Percentiles rank a stretch among this genome's conserved stretches.
phyloP scores from a whole-genome alignment of 2,797 vertebrate species.

The Falco peregrinus region DNA sequence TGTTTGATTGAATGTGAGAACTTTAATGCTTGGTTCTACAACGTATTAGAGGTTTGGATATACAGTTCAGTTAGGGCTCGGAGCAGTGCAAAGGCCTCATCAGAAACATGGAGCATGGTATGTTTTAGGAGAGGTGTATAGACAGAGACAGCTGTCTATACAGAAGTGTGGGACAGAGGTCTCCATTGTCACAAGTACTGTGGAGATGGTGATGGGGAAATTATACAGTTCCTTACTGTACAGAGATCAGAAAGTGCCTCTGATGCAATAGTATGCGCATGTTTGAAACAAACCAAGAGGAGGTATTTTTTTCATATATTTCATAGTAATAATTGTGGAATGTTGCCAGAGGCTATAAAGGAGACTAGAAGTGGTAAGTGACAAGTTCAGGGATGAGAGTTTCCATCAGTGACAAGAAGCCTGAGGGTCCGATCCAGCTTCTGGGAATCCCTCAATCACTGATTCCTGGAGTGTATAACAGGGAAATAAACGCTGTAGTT shows the following conservation, averaged over 20 bases:
- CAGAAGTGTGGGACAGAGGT: not conserved
- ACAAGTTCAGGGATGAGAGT: not conserved
- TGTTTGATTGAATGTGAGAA: not conserved
- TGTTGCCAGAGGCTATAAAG: not conserved
- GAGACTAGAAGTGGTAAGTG: not conserved
- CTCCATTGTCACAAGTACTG: not conserved
- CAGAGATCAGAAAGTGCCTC: not conserved
- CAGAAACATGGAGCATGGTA: not conserved
- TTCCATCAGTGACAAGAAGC: not conserved
- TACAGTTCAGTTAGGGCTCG: not conserved
- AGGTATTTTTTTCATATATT: not conserved
- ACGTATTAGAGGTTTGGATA: fast-evolving
- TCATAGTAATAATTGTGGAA: not conserved
- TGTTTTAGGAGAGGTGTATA: not conserved
- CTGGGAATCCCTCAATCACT: not conserved
- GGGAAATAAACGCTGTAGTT: not conserved
- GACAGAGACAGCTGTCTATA: not conserved
- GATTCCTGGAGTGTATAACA: not conserved
- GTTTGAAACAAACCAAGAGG: not conserved
- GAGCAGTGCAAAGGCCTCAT: not conserved
- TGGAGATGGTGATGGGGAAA: not conserved
- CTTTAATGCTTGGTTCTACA: not conserved
- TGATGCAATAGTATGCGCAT: not conserved
- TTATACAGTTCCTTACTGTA: not conserved
- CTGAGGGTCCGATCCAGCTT: not conserved